A percentile compares a stretch with the other conserved stretches of the same genome.
Conservation (phyloP, 2,888 invertebrate genomes). For the Melipona beecheii region DNA sequence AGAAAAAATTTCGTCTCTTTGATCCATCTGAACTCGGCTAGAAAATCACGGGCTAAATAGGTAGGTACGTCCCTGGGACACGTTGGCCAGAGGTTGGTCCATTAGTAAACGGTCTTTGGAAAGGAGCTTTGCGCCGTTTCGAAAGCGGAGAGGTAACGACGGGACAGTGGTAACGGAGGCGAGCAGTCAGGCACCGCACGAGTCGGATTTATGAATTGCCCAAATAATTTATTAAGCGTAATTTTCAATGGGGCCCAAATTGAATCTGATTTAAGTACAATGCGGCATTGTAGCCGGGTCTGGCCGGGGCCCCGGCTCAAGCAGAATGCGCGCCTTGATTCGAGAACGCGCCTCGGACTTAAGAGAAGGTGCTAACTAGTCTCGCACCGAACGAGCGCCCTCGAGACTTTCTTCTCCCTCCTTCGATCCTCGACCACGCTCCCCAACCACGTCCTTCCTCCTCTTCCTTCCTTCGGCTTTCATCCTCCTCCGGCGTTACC, state of each 20-base stretch:
- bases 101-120: conserved; percentile 71
- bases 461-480: conserved; percentile 26
- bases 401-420: conserved; percentile 56
- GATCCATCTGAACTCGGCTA: neutral
- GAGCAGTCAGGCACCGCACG: conserved; percentile 57
- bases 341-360: conserved; percentile 72
- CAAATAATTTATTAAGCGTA: conserved; percentile 84
- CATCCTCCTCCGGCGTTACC: conserved; percentile 20
- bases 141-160: conserved; percentile 52
- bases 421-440: conserved; percentile 30
- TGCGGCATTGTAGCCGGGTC: conserved; percentile 78
- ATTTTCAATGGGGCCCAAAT: conserved; percentile 84
- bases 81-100: conserved; percentile 62
- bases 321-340: conserved; percentile 81
- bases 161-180: conserved; percentile 42
- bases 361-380: conserved; percentile 82
- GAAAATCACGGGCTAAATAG: neutral
- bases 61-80: conserved; percentile 57
- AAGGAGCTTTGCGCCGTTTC: conserved; percentile 65
- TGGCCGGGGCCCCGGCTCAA: conserved; percentile 59
- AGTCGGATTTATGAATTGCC: conserved; percentile 83
- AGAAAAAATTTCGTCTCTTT: rapidly evolving
- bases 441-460: conserved; percentile 27
- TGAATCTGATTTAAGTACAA: conserved; percentile 84
- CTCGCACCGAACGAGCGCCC: conserved; percentile 67